These are phyloP conservation scores for Bucco capensis DNA, from an alignment of 2,113 vertebrate genomes.

Conservation along the genomic window DNA sequence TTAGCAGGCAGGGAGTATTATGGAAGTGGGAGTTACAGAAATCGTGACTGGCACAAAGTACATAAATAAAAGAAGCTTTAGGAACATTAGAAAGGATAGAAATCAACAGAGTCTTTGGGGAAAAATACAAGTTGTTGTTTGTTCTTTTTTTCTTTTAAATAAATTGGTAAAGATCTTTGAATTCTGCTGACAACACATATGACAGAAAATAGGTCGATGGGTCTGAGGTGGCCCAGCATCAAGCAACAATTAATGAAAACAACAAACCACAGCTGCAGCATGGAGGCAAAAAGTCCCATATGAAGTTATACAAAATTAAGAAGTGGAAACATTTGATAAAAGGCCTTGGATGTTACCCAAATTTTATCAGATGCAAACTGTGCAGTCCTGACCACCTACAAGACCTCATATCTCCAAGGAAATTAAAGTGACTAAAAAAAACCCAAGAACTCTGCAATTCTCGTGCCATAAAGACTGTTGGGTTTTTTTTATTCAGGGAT, in stretches of 20 bases:
- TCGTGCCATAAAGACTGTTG: neutral
- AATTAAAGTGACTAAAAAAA: neutral
- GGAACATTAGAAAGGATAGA: neutral
- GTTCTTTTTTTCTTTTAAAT: neutral
- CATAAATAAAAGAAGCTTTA: neutral
- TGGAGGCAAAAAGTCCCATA: neutral
- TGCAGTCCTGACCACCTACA: neutral
- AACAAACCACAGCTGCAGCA: neutral
- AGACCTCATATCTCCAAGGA: neutral
- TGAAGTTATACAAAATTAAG: neutral
- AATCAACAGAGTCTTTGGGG: neutral
- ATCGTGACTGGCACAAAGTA: neutral
- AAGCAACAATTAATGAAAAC: neutral
- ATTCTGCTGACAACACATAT: neutral
- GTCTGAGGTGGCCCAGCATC: neutral
- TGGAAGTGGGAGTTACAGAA: neutral
- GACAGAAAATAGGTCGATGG: neutral
- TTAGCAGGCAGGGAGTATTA: neutral
- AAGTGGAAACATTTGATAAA: neutral
- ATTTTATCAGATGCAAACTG: neutral
- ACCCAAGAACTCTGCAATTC: neutral
- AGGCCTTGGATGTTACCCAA: neutral
- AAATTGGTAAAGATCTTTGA: neutral
- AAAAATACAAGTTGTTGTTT: neutral
- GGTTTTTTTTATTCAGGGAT: accelerated